Base-by-base conservation (phyloP, 2,797 vertebrate species). In the Pangasius sanitwongsei region DNA sequence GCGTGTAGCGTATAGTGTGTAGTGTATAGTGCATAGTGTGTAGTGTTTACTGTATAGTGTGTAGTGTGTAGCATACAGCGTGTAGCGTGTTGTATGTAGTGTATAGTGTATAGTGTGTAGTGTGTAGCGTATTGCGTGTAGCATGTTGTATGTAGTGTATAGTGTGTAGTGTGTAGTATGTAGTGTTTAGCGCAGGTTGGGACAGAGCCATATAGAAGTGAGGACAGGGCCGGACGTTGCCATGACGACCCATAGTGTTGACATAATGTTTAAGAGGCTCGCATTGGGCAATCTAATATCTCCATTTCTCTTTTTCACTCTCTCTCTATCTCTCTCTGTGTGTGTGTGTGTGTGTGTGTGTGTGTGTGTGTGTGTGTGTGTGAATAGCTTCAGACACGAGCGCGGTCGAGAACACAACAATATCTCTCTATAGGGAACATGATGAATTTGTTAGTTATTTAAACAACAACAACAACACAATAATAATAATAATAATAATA, bases 161-260 rank as follows among this genome's bases (percentile, higher is more conserved):
- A 67, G 31, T 18, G 34, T 37, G 16, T 28, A 53, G 12, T 50
- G 44, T 78, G 2, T 55, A 31, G n/a, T 80, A 15, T 31, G 1
- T n/a, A 31, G 15, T 55, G 48, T 8, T 15, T 25, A 80, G 15
- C 18, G 6, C 12, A 34, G 31, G 25, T 85, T 85, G 25, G 67
- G 67, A 72, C 31, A 23, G 31, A 28, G 23, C 67, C 67, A 53
- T 37, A 11, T 72, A 37, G 20, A 72, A 34, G 84, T 57, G 57
- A 34, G 84, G 84, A 86, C 84, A 86, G 28, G 67, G 65, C 50
- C 23, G 67, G 31, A 37, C 50, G 84, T 57, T 53, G 65, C 83
- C 44, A 85, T 85, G 83, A 53, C 65, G 48, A 85, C 65, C 63
- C 23, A 44, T 7, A 1, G 48, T 72, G 67, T 72, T 72, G 67